Conservation (phyloP, 2,888 invertebrate genomes). For the Cheilosia soror region DNA sequence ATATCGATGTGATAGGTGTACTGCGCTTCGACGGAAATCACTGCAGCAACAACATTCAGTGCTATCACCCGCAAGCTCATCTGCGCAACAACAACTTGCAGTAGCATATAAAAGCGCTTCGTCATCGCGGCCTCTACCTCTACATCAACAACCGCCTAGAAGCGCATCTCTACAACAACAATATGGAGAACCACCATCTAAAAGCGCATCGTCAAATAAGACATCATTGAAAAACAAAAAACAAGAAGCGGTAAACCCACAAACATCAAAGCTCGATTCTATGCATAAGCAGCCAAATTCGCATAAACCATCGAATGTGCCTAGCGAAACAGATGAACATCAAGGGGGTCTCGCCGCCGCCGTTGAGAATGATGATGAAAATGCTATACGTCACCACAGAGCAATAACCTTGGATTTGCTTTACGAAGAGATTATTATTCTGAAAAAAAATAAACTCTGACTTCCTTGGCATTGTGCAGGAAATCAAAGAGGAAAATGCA, state of each 20-base stretch:
- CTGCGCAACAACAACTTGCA: conserved; percentile 15
- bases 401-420: conserved; percentile 9
- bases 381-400: not conserved
- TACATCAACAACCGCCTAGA: too few species aligned
- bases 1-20: conserved; percentile 38
- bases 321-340: not conserved
- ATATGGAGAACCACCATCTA: conserved; percentile 4
- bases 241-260: not conserved
- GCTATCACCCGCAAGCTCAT: not conserved
- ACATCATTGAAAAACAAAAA: not conserved
- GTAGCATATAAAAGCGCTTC: not conserved
- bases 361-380: not conserved
- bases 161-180: conserved; percentile 15
- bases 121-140: not conserved
- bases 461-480: conserved; percentile 2
- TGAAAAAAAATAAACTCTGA: conserved; percentile 15
- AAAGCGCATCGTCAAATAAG: not conserved
- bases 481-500: conserved; percentile 9
- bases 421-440: not conserved
- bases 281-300: conserved; percentile 5
- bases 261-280: conserved; percentile 3
- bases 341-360: not conserved
- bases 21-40: conserved; percentile 18
- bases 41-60: conserved; percentile 27
- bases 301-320: not conserved